These are phyloP conservation scores for Bombus soroeensis DNA, from an alignment of 1,140 invertebrate genomes.

Conservation along the genomic window DNA sequence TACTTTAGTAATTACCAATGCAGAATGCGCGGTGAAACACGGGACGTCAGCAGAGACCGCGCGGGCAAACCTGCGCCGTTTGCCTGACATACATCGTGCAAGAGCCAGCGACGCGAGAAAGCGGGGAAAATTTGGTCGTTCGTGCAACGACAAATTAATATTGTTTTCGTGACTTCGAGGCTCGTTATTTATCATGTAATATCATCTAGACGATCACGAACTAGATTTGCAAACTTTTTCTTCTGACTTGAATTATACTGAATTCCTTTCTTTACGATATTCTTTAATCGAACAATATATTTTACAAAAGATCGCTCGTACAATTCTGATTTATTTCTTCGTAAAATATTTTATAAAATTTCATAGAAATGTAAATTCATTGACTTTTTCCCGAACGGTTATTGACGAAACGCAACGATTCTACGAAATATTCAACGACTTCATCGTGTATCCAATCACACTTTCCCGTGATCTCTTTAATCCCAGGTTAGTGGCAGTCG, in stretches of 20 bases:
- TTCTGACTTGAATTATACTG: too few species aligned
- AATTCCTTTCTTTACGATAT: background rate
- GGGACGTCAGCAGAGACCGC: constrained; percentile 58
- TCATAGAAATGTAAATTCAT: background rate
- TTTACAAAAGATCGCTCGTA: too few species aligned
- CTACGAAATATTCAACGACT: background rate
- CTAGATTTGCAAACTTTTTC: background rate
- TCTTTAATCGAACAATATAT: background rate
- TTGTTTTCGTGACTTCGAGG: constrained; percentile 55
- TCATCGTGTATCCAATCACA: background rate
- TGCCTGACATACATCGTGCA: constrained; percentile 25
- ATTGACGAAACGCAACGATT: too few species aligned
- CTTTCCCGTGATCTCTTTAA: background rate
- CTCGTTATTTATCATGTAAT: constrained; percentile 50
- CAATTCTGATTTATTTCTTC: background rate
- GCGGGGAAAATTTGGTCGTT: constrained; percentile 57
- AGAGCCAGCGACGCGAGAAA: background rate
- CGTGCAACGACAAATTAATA: constrained; percentile 65
- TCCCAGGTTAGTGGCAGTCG: constrained; percentile 38
- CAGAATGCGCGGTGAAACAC: constrained; percentile 54
- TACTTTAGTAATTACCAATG: constrained; percentile 68
- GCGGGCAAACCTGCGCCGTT: constrained; percentile 12
- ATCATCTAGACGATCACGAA: background rate
- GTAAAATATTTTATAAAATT: background rate
- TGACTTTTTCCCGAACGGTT: background rate